Percentiles rank a stretch among this genome's conserved stretches.
Evolutionary conservation across 2,888 invertebrate genomes (phyloP).

Genomic region (Homarus gammarus): DNA sequence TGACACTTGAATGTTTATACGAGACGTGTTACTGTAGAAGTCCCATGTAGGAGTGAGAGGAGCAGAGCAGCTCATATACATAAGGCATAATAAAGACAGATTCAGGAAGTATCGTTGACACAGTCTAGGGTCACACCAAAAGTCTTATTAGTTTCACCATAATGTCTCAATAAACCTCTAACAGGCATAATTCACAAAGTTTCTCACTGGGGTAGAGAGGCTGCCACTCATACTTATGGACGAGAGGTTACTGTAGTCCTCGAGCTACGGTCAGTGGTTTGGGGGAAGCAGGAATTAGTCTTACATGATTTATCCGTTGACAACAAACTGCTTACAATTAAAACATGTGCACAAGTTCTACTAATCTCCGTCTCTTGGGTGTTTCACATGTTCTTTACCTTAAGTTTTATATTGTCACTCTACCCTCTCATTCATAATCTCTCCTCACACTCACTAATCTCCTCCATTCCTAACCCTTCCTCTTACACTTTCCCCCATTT

Average conservation of each 20-base stretch:
- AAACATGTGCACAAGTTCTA: too few species aligned
- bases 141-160: background rate
- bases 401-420: background rate
- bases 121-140: background rate
- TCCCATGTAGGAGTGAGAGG: background rate
- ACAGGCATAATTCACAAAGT: background rate
- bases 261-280: too few species aligned
- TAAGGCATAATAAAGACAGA: slow-evolving; percentile 11
- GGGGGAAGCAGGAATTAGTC: too few species aligned
- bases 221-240: background rate
- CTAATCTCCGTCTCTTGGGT: too few species aligned
- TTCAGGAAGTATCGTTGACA: background rate
- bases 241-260: too few species aligned
- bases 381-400: too few species aligned
- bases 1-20: background rate
- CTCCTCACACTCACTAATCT: too few species aligned
- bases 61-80: background rate
- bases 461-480: slow-evolving; percentile 10
- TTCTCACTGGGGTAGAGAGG: background rate
- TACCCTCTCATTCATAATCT: background rate
- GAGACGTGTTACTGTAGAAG: background rate
- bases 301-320: too few species aligned
- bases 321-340: too few species aligned
- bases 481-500: slow-evolving; percentile 34
- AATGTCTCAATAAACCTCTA: background rate